These are phyloP conservation scores for Lepus townsendii DNA, from an alignment of 2,797 vertebrate genomes.

Conservation along the genomic window DNA sequence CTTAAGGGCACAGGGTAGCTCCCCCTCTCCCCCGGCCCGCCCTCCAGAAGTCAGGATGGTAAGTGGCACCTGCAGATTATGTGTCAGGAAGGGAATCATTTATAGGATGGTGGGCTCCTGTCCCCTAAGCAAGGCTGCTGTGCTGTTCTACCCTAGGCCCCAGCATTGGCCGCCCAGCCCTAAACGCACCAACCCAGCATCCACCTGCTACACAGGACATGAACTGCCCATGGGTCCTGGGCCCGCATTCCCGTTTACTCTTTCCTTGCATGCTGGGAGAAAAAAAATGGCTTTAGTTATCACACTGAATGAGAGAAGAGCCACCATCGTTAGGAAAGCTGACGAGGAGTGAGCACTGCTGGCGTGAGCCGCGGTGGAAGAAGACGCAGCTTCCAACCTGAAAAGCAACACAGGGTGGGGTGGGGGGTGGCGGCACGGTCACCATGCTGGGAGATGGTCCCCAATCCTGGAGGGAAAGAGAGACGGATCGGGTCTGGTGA, in stretches of 20 bases:
- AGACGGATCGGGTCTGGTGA: slow-evolving; percentile 7
- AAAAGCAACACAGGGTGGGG: slow-evolving; percentile 78
- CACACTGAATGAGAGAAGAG: slow-evolving; percentile 62
- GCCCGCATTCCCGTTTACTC: neutral
- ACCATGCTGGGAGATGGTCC: neutral
- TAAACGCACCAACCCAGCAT: neutral
- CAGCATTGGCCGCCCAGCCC: neutral
- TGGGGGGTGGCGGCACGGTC: neutral
- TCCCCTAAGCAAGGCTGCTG: neutral
- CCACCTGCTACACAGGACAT: neutral
- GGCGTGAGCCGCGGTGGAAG: slow-evolving; percentile 71
- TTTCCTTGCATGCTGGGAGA: slow-evolving; percentile 72
- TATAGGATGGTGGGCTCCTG: neutral
- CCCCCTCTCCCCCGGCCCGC: neutral
- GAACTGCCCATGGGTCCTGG: neutral
- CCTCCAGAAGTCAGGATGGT: too few species aligned
- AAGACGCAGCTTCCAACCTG: slow-evolving; percentile 79
- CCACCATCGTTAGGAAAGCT: slow-evolving; percentile 77
- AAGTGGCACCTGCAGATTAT: neutral
- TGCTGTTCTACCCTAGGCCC: neutral
- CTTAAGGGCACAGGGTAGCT: neutral
- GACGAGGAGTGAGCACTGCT: slow-evolving; percentile 56
- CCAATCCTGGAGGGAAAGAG: slow-evolving; percentile 64
- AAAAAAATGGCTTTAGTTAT: slow-evolving; percentile 75
- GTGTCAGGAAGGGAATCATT: neutral